Evolutionary conservation across 2,113 vertebrate species (phyloP), one percentile per base, ranked within the genome.

Genomic region (Heliornis fulica): DNA sequence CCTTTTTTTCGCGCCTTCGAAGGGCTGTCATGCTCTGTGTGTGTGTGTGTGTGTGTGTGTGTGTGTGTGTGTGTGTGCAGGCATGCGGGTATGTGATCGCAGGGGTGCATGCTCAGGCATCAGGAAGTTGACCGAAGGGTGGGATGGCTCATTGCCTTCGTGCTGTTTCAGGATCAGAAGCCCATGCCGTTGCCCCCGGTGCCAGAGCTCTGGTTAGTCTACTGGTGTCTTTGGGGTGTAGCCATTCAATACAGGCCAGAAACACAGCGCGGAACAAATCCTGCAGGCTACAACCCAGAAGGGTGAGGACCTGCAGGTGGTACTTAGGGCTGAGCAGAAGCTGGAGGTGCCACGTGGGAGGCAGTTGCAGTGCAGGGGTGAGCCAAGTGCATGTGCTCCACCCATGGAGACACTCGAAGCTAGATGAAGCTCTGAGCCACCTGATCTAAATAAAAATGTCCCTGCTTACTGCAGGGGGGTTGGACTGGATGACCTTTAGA

Each of bases 131-230:
- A 5, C 21, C 5, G 26, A 45, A 50, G 41, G 41, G 7, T 20
- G 26, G 26, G 48, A 26, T 25, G 79, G 46, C 71, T 90, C 60
- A 0, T 12, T 22, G 61, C 57, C 61, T 41, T 90, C 22, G 1
- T 1, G 1, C 22, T 51, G 28, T 22, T 51, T 26, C 48, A 21
- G 48, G 6, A 23, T 28, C 72, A 45, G 66, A 68, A 40, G 31
- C 46, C 34, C 48, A 13, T 0, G 0, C 43, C 3, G 0, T 1
- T 56, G 59, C 22, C 34, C n/a, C 5, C 2, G 6, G 18, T 19
- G 34, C 26, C 3, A 3, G 65, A 74, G 15, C 22, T 83, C 43
- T 68, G 51, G 1, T 79, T 53, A 13, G 56, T 9, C 23, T n/a
- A 0, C 26, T 36, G 1, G 34, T 17, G 12, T 56, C 5, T 77